A percentile compares a stretch with the other conserved stretches of the same genome.
Conservation (phyloP, 2,888 invertebrate genomes). For the Yponomeuta cagnagella region DNA sequence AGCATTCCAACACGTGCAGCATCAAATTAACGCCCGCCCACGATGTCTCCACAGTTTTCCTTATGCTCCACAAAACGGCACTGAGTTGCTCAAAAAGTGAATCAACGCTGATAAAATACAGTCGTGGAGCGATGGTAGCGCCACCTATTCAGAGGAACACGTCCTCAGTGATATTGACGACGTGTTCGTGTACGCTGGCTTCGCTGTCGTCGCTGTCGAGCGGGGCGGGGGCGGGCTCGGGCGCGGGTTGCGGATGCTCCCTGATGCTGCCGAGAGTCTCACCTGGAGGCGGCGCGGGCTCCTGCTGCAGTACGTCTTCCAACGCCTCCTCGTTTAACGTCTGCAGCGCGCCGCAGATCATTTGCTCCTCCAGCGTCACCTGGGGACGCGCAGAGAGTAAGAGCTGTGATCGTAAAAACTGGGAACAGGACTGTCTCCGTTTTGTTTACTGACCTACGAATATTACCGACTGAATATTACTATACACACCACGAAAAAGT, state of each 20-base stretch:
- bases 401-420: no score
- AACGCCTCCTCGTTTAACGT: constrained; percentile 94
- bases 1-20: no score
- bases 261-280: constrained; percentile 53
- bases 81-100: no score
- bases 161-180: constrained; percentile 53
- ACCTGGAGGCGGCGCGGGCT: constrained; percentile 74
- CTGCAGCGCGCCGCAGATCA: constrained; percentile 95
- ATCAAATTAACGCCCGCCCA: no score
- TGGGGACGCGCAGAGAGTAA: constrained; percentile 39
- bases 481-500: no score
- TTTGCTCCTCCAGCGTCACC: constrained; percentile 96
- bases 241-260: constrained; percentile 37
- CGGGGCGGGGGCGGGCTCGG: constrained; percentile 21
- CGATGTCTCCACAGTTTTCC: no score
- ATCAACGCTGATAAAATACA: no score
- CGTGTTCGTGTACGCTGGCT: constrained; percentile 33
- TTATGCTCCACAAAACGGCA: no score
- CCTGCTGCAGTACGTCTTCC: constrained; percentile 90
- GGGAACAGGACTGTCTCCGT: no score
- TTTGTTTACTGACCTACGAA: no score
- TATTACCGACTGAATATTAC: no score
- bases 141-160: constrained; percentile 35
- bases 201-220: constrained; percentile 23
- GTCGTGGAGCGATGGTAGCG: no score